Evolutionary conservation across 2,888 invertebrate species (phyloP), one percentile per base, ranked within the genome.

Genomic region (Asteroscopus sphinx): DNA sequence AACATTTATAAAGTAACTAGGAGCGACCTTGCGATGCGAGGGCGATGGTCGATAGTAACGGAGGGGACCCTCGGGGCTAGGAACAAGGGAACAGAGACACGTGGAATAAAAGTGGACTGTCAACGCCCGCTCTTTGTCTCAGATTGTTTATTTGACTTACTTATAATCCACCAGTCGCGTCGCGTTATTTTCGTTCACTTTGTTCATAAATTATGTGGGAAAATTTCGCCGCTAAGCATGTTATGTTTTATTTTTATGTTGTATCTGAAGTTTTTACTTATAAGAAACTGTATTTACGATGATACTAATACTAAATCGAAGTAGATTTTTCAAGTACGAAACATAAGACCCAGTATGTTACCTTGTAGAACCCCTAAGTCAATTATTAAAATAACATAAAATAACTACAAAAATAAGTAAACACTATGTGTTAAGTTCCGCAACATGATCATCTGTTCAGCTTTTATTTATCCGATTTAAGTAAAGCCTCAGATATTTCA

Each of bases 61-160:
- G 35, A 32, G 25, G 48, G 15, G 32, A 7, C 13, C 12, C 16
- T 15, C 9, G 28, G 11, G 8, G n/a, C 28, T 28, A 6, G 40
- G 13, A 9, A 11, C 16, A 9, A 12, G 5, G 17, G 40, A 21
- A 59, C 33, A 33, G 32, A 33, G 47, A 42, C 36, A 37, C 42
- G 41, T 2, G 21, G 37, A 30, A 53, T 62, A 61, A 35, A 47
- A 55, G 47, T 26, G 36, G 33, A 53, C 53, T 49, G 59, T 51
- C 68, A 53, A 41, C 68, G 37, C 32, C 13, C 33, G 36, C 37
- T 40, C 47, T 40, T 63, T 65, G 63, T 62, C 35, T 40, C 35
- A 26, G 21, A 45, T 40, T 40, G 48, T 45, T 48, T 49, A 13
- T 36, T 64, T 69, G 65, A 69, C 65, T 64, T 45, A 33, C 47